Conservation (phyloP, 2,113 vertebrate genomes). For the Theristicus caerulescens region DNA sequence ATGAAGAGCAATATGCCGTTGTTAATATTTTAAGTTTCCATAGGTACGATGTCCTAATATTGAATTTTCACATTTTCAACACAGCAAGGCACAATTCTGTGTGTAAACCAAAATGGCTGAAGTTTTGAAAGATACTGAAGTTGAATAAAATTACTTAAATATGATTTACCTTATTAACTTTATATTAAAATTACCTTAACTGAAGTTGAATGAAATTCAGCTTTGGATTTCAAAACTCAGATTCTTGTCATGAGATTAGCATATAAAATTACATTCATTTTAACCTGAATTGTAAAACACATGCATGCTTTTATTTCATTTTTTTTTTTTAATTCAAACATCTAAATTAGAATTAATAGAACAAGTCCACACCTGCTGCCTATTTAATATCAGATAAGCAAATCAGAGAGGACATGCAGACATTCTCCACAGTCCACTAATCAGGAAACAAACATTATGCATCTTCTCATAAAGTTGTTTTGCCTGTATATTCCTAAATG, state of each 20-base stretch:
- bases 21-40: not conserved
- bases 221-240: not conserved
- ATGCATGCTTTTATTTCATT: not conserved
- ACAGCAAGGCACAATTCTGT: not conserved
- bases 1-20: not conserved
- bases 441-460: not conserved
- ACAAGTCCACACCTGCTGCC: not conserved
- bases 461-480: not conserved
- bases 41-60: not conserved
- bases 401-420: not conserved
- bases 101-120: not conserved
- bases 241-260: not conserved
- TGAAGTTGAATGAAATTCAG: not conserved
- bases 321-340: not conserved
- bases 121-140: not conserved
- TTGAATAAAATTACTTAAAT: not conserved
- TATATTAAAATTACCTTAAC: not conserved
- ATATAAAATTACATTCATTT: not conserved
- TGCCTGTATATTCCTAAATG: not conserved
- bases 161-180: not conserved
- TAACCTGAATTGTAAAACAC: not conserved
- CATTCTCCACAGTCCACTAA: not conserved
- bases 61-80: not conserved
- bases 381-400: not conserved
- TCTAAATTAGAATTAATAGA: not conserved